These are phyloP conservation scores for Drymodes brunneopygia DNA, from an alignment of 2,113 vertebrate species.

Conservation along the genomic window DNA sequence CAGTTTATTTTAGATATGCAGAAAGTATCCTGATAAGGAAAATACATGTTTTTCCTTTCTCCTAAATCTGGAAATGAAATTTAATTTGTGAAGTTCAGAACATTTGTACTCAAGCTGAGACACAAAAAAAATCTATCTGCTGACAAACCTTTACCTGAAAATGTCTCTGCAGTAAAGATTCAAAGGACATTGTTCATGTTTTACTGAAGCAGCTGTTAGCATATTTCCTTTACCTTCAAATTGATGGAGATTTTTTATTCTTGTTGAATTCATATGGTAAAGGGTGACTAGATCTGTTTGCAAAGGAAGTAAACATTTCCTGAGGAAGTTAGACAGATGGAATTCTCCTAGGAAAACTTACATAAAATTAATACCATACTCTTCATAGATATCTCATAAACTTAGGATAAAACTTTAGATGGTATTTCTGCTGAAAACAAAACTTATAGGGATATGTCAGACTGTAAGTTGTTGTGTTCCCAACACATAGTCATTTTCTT, in stretches of 20 bases:
- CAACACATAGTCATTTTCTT: not conserved
- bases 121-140: not conserved
- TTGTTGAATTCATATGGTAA: not conserved
- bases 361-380: not conserved
- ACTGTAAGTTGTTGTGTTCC: not conserved
- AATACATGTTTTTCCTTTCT: not conserved
- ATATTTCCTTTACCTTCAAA: not conserved
- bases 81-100: not conserved
- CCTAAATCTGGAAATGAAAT: not conserved
- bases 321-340: constrained; percentile 30
- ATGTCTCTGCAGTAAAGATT: not conserved
- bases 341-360: not conserved
- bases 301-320: constrained; percentile 57
- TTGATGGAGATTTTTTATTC: not conserved
- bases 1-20: not conserved
- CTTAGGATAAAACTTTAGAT: not conserved
- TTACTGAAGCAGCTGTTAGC: not conserved
- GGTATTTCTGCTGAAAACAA: not conserved
- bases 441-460: not conserved
- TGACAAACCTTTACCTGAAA: not conserved
- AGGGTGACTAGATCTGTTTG: constrained; percentile 12
- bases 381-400: not conserved
- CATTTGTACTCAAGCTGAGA: not conserved
- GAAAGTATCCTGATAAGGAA: not conserved
- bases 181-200: not conserved